A percentile compares a stretch with the other conserved stretches of the same genome.
Evolutionary conservation across 2,113 vertebrate genomes (phyloP).

Genomic region (Indri indri): DNA sequence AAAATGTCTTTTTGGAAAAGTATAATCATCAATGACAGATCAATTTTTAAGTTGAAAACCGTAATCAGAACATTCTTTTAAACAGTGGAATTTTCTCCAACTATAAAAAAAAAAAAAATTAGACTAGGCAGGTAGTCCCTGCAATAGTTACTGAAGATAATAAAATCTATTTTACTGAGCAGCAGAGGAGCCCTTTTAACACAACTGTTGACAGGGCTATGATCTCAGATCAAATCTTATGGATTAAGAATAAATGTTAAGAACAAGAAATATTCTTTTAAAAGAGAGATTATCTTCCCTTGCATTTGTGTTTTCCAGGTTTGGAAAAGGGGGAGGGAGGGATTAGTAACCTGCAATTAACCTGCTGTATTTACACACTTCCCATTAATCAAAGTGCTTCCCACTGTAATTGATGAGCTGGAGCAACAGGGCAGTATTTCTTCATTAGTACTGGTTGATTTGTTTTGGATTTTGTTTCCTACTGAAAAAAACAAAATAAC

Average conservation of each 20-base stretch:
- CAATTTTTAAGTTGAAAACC: constrained; percentile 29
- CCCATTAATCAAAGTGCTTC: constrained; percentile 63
- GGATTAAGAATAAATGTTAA: constrained; percentile 52
- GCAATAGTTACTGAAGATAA: background rate
- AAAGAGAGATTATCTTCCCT: constrained; percentile 5
- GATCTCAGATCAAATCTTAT: background rate
- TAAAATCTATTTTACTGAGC: constrained; percentile 14
- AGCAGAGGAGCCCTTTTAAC: background rate
- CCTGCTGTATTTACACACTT: constrained; percentile 39
- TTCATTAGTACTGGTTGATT: constrained; percentile 74
- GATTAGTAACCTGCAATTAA: constrained; percentile 70
- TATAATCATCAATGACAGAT: background rate
- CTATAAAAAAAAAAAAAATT: background rate
- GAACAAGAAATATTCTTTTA: constrained; percentile 38
- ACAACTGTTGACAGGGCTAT: background rate
- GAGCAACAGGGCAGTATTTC: constrained; percentile 55
- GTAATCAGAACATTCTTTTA: constrained; percentile 18
- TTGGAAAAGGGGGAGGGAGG: background rate
- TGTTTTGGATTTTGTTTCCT: constrained; percentile 58
- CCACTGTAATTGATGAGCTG: constrained; percentile 29
- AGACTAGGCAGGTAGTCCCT: background rate
- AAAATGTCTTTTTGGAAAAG: constrained; percentile 16
- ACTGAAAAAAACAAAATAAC: constrained; percentile 69
- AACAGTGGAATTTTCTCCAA: constrained; percentile 22
- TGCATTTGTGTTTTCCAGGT: background rate